These are phyloP conservation scores for Aspiorhynchus laticeps DNA, from an alignment of 2,113 vertebrate species.

Conservation along the genomic window DNA sequence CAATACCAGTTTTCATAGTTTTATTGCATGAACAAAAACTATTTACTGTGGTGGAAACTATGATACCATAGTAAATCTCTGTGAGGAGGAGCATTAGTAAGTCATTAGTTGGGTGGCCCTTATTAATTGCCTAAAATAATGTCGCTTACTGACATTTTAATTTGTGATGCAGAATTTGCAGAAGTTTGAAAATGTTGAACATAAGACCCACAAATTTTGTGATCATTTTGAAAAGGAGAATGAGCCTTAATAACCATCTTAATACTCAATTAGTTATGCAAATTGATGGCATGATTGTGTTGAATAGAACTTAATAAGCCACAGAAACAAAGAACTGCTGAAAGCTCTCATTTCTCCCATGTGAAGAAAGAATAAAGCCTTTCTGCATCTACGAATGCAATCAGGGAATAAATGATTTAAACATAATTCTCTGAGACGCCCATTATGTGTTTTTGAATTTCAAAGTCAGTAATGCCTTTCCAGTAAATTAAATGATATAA, in stretches of 20 bases:
- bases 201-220: background rate
- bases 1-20: background rate
- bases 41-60: too few relatives aligned
- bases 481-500: background rate
- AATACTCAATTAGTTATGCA: constrained; percentile 10
- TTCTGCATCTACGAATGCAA: background rate
- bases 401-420: constrained; percentile 10
- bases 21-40: background rate
- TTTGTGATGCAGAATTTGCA: background rate
- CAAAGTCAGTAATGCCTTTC: constrained; percentile 2
- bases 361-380: constrained; percentile 14
- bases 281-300: constrained; percentile 3
- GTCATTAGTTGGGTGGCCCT: background rate
- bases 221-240: constrained; percentile 8
- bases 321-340: background rate
- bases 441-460: constrained; percentile 10
- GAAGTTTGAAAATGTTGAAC: background rate
- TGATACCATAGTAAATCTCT: background rate
- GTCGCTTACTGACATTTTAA: background rate
- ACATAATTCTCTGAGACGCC: background rate
- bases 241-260: background rate
- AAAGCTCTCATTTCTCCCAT: background rate
- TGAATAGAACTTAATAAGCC: constrained; percentile 8
- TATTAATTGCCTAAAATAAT: background rate
- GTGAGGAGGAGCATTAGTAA: background rate